Evolutionary conservation across 2,113 vertebrate genomes (phyloP).

Genomic region (Jacana jacana): DNA sequence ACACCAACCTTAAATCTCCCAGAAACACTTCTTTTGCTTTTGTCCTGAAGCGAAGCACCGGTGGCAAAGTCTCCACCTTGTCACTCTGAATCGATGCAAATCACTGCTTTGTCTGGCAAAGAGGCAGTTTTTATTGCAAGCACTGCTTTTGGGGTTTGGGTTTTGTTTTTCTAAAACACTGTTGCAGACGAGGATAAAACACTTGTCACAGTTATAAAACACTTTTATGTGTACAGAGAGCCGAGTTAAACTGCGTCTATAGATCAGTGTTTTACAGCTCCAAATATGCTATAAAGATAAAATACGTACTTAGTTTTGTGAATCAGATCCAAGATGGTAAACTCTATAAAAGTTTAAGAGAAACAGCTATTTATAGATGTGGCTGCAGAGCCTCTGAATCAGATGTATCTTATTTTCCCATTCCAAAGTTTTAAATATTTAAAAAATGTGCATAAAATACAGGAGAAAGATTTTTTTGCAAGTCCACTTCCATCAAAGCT

Average conservation of each 20-base stretch:
- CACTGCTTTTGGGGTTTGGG: not conserved
- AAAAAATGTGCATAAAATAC: not conserved
- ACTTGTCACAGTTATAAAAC: constrained; percentile 1
- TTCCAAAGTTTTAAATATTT: not conserved
- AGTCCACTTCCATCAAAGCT: not conserved
- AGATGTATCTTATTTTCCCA: not conserved
- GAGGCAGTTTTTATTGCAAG: not conserved
- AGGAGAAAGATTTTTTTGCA: not conserved
- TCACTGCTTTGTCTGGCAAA: not conserved
- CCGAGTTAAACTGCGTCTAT: not conserved
- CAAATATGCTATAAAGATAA: not conserved
- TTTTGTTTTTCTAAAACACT: not conserved
- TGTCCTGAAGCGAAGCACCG: not conserved
- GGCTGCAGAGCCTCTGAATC: not conserved
- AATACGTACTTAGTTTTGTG: not conserved
- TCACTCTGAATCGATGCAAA: not conserved
- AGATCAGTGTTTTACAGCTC: constrained; percentile 10
- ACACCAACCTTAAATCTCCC: not conserved
- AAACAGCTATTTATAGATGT: not conserved
- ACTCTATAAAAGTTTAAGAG: not conserved
- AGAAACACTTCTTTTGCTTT: not conserved
- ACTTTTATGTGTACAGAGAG: not conserved
- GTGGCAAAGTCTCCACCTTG: not conserved
- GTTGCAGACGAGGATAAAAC: not conserved
- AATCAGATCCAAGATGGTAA: not conserved